Evolutionary conservation across 2,888 invertebrate species (phyloP).

Genomic region (Axea sp.): DNA sequence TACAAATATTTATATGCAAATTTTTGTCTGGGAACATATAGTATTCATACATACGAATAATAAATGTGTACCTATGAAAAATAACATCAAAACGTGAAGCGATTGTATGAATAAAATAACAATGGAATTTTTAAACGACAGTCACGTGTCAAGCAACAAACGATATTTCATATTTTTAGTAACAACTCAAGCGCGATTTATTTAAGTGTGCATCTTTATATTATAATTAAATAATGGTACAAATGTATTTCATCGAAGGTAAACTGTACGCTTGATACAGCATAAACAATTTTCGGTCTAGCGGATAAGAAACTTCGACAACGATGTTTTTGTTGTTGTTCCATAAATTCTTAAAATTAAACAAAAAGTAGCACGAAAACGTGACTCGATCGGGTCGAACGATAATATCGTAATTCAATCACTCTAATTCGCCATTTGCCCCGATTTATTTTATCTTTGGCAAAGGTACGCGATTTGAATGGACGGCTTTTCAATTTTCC

Average conservation of each 20-base stretch:
- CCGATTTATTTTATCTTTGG: conserved; percentile 10
- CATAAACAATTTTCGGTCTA: not conserved
- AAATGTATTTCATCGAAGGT: too few species aligned
- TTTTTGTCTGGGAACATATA: conserved; percentile 1
- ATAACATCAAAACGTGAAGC: conserved; percentile 30
- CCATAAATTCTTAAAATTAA: conserved; percentile 20
- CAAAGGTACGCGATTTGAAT: conserved; percentile 9
- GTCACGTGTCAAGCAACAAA: conserved; percentile 12
- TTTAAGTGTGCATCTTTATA: not conserved
- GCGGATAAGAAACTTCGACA: not conserved
- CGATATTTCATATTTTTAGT: conserved; percentile 5
- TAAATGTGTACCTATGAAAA: conserved; percentile 12
- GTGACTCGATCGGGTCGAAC: conserved; percentile 11
- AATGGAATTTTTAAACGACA: conserved; percentile 29
- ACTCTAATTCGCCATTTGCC: conserved; percentile 10
- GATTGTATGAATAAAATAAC: conserved; percentile 40
- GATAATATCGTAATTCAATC: conserved; percentile 7
- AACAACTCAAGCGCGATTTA: not conserved
- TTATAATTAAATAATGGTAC: too few species aligned
- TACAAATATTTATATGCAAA: conserved; percentile 18
- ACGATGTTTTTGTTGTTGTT: not conserved
- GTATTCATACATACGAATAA: conserved; percentile 4
- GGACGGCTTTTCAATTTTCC: conserved; percentile 27
- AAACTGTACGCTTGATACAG: too few species aligned
- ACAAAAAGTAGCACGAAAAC: not conserved